Evolutionary conservation across 2,888 invertebrate genomes (phyloP).

Genomic region (Ormyrus pomaceus): DNA sequence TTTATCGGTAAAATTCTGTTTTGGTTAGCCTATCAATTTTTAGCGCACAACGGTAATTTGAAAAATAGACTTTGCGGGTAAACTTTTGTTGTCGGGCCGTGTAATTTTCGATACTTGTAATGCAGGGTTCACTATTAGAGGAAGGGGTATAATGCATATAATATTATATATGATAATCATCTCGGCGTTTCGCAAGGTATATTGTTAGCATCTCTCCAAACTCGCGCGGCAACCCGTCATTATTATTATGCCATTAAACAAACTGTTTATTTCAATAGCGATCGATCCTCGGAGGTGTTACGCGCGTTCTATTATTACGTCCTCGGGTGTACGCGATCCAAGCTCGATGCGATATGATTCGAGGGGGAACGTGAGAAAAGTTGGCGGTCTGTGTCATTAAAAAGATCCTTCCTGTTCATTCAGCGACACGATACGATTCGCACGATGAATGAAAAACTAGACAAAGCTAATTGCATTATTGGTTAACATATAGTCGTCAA

Average conservation of each 20-base stretch:
- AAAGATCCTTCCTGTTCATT: conserved; percentile 29
- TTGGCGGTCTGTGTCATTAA: neutral
- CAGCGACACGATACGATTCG: neutral
- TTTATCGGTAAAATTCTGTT: no score
- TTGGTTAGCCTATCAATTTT: no score
- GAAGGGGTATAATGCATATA: conserved; percentile 23
- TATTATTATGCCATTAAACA: conserved; percentile 23
- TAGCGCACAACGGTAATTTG: no score
- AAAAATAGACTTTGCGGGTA: no score
- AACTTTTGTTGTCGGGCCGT: neutral
- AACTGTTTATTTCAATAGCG: conserved; percentile 31
- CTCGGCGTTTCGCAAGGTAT: conserved; percentile 11
- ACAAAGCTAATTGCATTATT: conserved; percentile 33
- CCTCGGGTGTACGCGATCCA: neutral
- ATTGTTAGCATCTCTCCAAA: conserved; percentile 28
- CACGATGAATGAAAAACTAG: conserved; percentile 37
- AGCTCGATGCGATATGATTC: neutral
- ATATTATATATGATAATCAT: conserved; percentile 15
- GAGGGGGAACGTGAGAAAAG: conserved; percentile 10
- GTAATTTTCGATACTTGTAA: conserved; percentile 11
- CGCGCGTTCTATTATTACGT: conserved; percentile 9
- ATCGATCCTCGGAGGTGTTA: conserved; percentile 33
- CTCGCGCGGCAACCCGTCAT: conserved; percentile 14
- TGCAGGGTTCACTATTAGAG: neutral
- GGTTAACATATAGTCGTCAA: neutral